These are phyloP conservation scores for Eolophus roseicapilla DNA, from an alignment of 2,113 vertebrate species.

Conservation along the genomic window DNA sequence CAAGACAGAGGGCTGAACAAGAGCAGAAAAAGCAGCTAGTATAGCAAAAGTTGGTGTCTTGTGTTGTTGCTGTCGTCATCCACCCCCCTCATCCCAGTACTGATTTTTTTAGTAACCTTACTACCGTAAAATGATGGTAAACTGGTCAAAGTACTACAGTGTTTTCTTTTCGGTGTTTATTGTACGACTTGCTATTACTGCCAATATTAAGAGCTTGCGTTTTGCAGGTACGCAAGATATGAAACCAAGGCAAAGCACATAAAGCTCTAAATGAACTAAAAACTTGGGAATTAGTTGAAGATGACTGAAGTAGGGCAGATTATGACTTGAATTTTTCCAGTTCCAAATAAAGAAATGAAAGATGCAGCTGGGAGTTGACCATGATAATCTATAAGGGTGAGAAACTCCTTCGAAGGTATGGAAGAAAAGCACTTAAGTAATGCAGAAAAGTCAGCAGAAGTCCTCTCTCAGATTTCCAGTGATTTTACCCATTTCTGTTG, in stretches of 20 bases:
- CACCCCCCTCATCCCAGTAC: neutral
- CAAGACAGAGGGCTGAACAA: neutral
- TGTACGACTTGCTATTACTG: neutral
- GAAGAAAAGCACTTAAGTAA: neutral
- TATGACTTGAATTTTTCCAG: neutral
- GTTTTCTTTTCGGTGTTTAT: neutral
- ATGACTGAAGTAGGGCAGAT: neutral
- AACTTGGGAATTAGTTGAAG: neutral
- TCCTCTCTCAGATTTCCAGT: neutral
- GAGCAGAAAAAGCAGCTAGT: neutral
- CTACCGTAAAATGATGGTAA: neutral
- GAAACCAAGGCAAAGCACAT: neutral
- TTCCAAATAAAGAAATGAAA: neutral
- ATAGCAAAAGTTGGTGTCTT: rapidly evolving
- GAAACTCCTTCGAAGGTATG: neutral
- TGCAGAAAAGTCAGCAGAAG: neutral
- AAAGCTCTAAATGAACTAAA: neutral
- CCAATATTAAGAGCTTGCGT: neutral
- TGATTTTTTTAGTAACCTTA: neutral
- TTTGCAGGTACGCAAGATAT: neutral
- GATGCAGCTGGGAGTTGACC: neutral
- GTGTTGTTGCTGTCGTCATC: neutral
- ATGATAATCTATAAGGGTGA: neutral
- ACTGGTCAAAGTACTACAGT: neutral
- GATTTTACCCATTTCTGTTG: neutral